phyloP scores from a whole-genome alignment of 2,113 vertebrate genomes.

The Parus major region DNA sequence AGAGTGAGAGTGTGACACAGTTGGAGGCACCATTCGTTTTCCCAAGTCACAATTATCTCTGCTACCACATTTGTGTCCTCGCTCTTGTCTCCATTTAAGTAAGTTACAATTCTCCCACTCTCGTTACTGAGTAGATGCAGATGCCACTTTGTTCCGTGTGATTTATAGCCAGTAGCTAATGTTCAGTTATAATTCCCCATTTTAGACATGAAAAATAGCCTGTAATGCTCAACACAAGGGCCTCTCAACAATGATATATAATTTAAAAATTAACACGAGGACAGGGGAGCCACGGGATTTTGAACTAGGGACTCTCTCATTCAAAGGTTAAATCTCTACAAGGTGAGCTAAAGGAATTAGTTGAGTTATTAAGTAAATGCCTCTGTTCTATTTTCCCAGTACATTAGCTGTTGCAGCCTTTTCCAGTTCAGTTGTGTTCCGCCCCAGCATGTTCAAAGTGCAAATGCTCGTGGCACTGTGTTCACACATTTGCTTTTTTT shows the following conservation, averaged over 20 bases:
- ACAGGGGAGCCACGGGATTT: constrained; percentile 63
- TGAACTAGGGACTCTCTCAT: constrained; percentile 69
- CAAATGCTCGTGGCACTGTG: constrained; percentile 39
- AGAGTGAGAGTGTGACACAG: neutral
- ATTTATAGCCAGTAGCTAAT: constrained; percentile 56
- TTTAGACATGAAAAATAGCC: constrained; percentile 71
- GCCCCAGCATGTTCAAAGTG: constrained; percentile 63
- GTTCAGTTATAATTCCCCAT: constrained; percentile 71
- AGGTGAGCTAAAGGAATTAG: constrained; percentile 69
- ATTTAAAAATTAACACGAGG: constrained; percentile 79
- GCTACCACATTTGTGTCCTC: neutral
- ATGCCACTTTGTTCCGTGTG: constrained; percentile 11
- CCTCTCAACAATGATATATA: constrained; percentile 73
- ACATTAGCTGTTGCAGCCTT: constrained; percentile 35
- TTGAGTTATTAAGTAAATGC: constrained; percentile 67
- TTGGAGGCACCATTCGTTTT: neutral
- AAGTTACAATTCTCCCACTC: constrained; percentile 20
- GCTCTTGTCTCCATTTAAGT: neutral
- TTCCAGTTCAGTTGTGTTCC: constrained; percentile 56
- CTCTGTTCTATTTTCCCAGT: constrained; percentile 29
- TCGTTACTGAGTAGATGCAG: constrained; percentile 7
- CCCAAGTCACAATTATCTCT: neutral
- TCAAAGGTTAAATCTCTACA: constrained; percentile 71
- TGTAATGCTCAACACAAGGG: constrained; percentile 61
- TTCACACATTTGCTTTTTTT: constrained; percentile 38